These are phyloP conservation scores for Formica selysi DNA, from an alignment of 1,140 invertebrate genomes.

Conservation along the genomic window DNA sequence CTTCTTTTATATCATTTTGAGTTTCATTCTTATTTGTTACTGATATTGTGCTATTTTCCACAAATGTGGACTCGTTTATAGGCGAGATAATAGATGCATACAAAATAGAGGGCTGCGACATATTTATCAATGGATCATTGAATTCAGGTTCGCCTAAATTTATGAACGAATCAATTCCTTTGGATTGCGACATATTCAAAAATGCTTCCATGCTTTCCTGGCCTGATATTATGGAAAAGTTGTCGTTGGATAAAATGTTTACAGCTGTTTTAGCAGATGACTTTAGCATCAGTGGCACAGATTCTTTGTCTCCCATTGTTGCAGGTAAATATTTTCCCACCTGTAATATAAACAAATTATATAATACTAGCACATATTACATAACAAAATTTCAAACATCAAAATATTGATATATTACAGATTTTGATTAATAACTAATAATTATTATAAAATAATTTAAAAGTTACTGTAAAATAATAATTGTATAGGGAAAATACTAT, in stretches of 20 bases:
- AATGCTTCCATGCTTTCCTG: constrained; percentile 83
- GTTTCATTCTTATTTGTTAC: background rate
- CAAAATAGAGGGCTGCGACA: constrained; percentile 82
- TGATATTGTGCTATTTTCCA: background rate
- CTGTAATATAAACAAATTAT: constrained; percentile 54
- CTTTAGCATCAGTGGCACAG: constrained; percentile 76
- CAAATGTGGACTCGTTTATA: constrained; percentile 22
- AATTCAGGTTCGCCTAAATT: constrained; percentile 81
- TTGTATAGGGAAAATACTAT: no score
- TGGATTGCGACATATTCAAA: constrained; percentile 80
- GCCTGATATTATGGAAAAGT: constrained; percentile 62
- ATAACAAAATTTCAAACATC: background rate
- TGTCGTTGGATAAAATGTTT: constrained; percentile 62
- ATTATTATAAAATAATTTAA: constrained; percentile 1
- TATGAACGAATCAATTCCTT: constrained; percentile 82
- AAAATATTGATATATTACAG: background rate
- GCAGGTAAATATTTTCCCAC: constrained; percentile 39
- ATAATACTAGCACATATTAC: background rate
- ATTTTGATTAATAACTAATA: constrained; percentile 38
- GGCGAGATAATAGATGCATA: constrained; percentile 76
- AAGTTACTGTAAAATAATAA: no score
- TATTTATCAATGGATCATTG: constrained; percentile 78
- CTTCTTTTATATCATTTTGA: constrained; percentile 27
- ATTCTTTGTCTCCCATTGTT: constrained; percentile 63
- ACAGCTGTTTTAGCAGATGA: constrained; percentile 51